Evolutionary conservation across 2,113 vertebrate genomes (phyloP), one percentile per base, ranked within the genome.

Genomic region (Apodemus speciosus): DNA sequence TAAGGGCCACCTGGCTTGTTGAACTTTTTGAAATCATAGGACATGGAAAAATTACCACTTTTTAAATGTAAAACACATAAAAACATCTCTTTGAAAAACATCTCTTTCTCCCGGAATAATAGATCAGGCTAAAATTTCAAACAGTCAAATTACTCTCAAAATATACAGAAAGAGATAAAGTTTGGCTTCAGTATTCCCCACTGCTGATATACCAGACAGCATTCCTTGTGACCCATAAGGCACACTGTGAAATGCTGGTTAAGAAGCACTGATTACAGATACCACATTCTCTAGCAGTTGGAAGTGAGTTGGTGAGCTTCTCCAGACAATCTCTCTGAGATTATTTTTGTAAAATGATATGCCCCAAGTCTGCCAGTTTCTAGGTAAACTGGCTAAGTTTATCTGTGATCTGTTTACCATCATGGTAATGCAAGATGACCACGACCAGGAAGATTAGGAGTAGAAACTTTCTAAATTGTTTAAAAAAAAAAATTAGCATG

Each of bases 291-390:
- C 60, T 46, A 51, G 66, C 46, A 79, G 46, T 93, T 49, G 53
- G 87, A 89, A 38, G 18, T 84, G 27, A 43, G 38, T 51, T 92
- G 40, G 27, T 86, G 60, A 69, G 58, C 79, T 49, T 91, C 86
- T 92, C 56, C 80, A 76, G 60, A 75, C 76, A 56, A 32, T 94
- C 40, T 93, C 46, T 94, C 11, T 95, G 69, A 89, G 14, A 21
- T 90, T 83, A 85, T 62, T 97, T 96, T 93, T 94, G 75, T 88
- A 62, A 95, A 90, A 20, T 93, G 69, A 95, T 53, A 56, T 73
- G 68, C 60, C n/a, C n/a, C 89, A 62, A 4, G 9, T 46, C 91
- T 95, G 89, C 43, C 20, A 14, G n/a, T 83, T 96, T 51, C 51
- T 80, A 68, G 27, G 35, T 80, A 71, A 81, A 94, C 73, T n/a